phyloP scores from a whole-genome alignment of 1,140 invertebrate species.

The Hycleus cichorii region DNA sequence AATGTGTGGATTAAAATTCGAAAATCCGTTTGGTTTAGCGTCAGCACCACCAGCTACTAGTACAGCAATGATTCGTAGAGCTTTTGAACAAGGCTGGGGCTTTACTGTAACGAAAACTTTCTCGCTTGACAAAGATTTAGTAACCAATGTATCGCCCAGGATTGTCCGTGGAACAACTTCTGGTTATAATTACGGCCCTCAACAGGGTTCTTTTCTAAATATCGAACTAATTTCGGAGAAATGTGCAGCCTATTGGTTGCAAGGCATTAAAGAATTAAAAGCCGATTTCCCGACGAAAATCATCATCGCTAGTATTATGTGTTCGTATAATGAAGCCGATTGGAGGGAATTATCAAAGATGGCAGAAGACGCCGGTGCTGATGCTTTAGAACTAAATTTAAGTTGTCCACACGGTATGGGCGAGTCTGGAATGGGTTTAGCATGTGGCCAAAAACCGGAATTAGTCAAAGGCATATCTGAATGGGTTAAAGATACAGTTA shows the following conservation, averaged over 20 bases:
- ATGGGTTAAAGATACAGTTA: constrained; percentile 80
- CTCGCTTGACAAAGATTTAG: constrained; percentile 73
- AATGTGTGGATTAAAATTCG: constrained; percentile 88
- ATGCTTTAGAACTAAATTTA: constrained; percentile 93
- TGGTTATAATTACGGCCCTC: constrained; percentile 85
- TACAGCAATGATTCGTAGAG: constrained; percentile 88
- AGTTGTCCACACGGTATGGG: constrained; percentile 99
- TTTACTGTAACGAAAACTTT: constrained; percentile 97
- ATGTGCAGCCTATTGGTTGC: constrained; percentile 85
- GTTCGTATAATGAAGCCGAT: constrained; percentile 77
- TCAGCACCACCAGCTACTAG: constrained; percentile 94
- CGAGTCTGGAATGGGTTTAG: constrained; percentile 94
- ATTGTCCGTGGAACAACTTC: constrained; percentile 91
- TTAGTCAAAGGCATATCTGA: constrained; percentile 82
- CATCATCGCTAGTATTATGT: constrained; percentile 97
- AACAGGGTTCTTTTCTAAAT: constrained; percentile 92
- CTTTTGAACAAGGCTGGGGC: constrained; percentile 94
- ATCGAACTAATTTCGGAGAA: constrained; percentile 99
- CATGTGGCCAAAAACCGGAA: constrained; percentile 89
- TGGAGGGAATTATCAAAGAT: constrained; percentile 77
- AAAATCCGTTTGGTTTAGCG: constrained; percentile 95
- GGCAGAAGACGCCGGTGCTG: constrained; percentile 80
- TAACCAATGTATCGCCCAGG: constrained; percentile 94
- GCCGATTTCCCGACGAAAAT: constrained; percentile 68
- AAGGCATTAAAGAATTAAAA: constrained; percentile 84